Evolutionary conservation across 2,888 invertebrate genomes (phyloP).

Genomic region (Siphlonurus alternatus): DNA sequence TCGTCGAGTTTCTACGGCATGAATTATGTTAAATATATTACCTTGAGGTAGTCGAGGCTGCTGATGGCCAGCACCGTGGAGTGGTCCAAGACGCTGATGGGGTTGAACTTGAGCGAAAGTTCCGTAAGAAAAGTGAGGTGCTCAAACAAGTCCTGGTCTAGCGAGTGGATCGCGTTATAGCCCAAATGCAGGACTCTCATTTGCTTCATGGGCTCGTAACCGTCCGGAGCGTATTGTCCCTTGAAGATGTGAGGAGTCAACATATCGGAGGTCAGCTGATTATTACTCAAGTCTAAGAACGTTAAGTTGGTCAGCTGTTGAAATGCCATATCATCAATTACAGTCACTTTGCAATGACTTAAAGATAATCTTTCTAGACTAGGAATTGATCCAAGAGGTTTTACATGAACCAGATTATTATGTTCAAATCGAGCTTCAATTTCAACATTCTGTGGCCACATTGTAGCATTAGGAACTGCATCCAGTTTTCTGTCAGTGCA

Average conservation of each 20-base stretch:
- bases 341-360: not conserved
- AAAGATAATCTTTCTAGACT: not conserved
- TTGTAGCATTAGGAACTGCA: not conserved
- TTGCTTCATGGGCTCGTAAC: conserved; percentile 39
- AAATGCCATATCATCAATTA: not conserved
- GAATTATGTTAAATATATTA: too few species aligned
- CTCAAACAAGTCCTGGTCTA: conserved; percentile 58
- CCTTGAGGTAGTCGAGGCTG: conserved; percentile 44
- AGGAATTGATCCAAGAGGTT: not conserved
- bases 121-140: conserved; percentile 49
- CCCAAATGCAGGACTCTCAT: conserved; percentile 46
- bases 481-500: not conserved
- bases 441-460: not conserved
- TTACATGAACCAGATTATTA: not conserved
- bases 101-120: conserved; percentile 57
- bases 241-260: conserved; percentile 31
- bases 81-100: conserved; percentile 45
- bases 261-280: not conserved
- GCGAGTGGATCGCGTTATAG: conserved; percentile 48
- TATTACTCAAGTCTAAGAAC: not conserved
- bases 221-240: conserved; percentile 39
- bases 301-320: not conserved
- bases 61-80: conserved; percentile 46
- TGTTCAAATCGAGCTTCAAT: not conserved
- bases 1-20: too few species aligned